Evolutionary conservation across 2,113 vertebrate species (phyloP).

Genomic region (Rhabdomys dilectus): DNA sequence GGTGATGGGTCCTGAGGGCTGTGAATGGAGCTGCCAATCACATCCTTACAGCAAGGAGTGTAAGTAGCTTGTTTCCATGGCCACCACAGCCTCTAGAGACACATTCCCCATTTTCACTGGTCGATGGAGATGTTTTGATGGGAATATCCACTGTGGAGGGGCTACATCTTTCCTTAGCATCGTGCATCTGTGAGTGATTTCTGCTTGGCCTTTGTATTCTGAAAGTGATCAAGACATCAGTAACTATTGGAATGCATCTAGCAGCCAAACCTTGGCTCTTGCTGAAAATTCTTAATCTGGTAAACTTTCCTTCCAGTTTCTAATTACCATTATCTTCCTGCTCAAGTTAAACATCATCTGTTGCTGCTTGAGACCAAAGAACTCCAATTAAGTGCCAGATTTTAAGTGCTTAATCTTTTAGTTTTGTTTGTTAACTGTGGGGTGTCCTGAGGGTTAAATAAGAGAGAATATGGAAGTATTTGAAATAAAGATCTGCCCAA

Average conservation of each 20-base stretch:
- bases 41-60: background rate
- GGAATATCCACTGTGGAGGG: background rate
- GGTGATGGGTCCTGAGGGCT: background rate
- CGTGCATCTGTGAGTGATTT: background rate
- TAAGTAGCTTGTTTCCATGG: background rate
- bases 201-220: background rate
- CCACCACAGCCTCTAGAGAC: background rate
- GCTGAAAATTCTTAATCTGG: constrained; percentile 33
- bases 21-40: no score
- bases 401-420: background rate
- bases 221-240: background rate
- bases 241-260: background rate
- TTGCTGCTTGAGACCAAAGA: constrained; percentile 11
- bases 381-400: background rate
- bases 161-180: background rate
- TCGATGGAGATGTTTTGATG: background rate
- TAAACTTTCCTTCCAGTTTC: background rate
- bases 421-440: background rate
- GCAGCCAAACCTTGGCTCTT: background rate
- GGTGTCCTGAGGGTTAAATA: background rate
- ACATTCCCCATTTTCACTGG: background rate
- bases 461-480: background rate
- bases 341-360: background rate
- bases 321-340: background rate
- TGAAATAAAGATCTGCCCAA: background rate